These are phyloP conservation scores for Trachythela sp. DNA, from an alignment of 64 coral and sea anemone genomes.

Conservation along the genomic window DNA sequence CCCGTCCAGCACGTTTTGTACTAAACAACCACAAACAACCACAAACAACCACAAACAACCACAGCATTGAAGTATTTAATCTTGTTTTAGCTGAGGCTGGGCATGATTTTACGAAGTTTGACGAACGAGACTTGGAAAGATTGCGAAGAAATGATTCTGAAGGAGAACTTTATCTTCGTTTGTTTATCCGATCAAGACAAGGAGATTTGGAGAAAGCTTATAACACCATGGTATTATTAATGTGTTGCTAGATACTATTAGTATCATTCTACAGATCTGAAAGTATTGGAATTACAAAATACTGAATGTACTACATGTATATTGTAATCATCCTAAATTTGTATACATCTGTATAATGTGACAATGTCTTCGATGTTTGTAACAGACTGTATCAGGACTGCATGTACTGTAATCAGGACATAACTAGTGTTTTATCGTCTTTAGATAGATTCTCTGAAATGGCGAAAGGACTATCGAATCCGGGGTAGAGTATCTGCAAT, in stretches of 20 bases:
- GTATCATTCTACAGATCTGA: not conserved
- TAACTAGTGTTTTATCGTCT: not conserved
- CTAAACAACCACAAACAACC: too few relatives aligned
- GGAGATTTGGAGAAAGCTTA: slow-evolving; percentile 15
- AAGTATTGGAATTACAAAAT: not conserved
- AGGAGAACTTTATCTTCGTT: not conserved
- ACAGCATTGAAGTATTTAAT: too few relatives aligned
- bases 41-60: too few relatives aligned
- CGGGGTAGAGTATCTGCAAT: not conserved
- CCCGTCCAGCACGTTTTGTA: too few relatives aligned
- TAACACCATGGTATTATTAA: not conserved
- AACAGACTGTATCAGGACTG: not conserved
- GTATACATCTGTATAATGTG: too few relatives aligned
- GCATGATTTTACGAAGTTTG: not conserved
- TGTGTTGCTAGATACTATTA: not conserved
- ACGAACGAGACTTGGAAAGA: not conserved
- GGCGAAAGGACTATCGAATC: not conserved
- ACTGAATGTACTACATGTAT: too few relatives aligned
- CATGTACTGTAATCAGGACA: not conserved
- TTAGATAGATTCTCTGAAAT: not conserved
- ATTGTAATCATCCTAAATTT: too few relatives aligned
- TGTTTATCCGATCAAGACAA: not conserved
- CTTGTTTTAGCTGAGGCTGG: not conserved
- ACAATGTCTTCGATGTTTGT: too few relatives aligned
- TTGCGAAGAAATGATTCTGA: not conserved